These are phyloP conservation scores for Smittia aterrima DNA, from an alignment of 2,888 invertebrate genomes.

Conservation along the genomic window DNA sequence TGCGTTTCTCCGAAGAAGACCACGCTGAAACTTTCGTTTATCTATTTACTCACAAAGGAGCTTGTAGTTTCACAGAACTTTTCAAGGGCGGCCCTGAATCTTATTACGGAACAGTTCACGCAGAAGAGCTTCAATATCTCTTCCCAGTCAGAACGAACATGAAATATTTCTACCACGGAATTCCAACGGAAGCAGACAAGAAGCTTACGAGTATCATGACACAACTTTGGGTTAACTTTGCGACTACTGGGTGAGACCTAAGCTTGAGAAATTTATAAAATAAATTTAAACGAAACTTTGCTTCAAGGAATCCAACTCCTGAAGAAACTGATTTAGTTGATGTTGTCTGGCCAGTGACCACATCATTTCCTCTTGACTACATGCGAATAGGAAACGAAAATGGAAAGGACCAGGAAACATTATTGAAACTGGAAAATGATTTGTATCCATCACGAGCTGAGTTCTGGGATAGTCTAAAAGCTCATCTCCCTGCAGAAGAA, in stretches of 20 bases:
- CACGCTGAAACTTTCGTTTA: conserved; percentile 55
- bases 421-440: conserved; percentile 57
- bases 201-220: conserved; percentile 63
- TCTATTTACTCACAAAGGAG: conserved; percentile 65
- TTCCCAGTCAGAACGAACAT: conserved; percentile 65
- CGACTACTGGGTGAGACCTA: conserved; percentile 61
- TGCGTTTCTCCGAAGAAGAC: conserved; percentile 52
- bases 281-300: neutral
- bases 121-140: conserved; percentile 78
- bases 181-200: conserved; percentile 59
- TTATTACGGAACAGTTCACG: conserved; percentile 74
- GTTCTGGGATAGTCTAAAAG: conserved; percentile 63
- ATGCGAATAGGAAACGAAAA: conserved; percentile 57
- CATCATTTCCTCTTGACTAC: conserved; percentile 49
- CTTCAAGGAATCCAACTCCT: conserved; percentile 64
- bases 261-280: neutral
- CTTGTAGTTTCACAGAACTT: conserved; percentile 67
- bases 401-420: conserved; percentile 54
- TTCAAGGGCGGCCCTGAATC: conserved; percentile 63
- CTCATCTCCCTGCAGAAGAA: neutral
- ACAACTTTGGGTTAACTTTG: conserved; percentile 74
- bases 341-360: conserved; percentile 59
- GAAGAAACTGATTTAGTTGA: conserved; percentile 52
- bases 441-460: conserved; percentile 59
- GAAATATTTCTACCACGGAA: conserved; percentile 57